Conservation (phyloP, 2,797 vertebrate species). For the Parambassis ranga region DNA sequence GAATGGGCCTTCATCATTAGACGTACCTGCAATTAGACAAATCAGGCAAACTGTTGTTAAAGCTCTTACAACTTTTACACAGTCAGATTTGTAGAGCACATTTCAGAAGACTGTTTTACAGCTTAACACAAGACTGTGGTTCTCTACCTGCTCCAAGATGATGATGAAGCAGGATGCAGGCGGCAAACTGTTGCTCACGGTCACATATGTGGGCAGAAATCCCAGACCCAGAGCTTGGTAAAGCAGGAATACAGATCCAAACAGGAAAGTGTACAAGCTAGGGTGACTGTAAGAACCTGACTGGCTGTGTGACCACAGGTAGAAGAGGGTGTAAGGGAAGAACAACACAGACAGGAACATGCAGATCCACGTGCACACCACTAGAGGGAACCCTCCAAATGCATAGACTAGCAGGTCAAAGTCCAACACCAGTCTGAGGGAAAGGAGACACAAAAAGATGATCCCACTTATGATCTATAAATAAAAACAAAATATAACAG, state of each 20-base stretch:
- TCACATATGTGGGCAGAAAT: slow-evolving; percentile 84
- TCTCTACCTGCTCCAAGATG: slow-evolving; percentile 89
- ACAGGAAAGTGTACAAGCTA: slow-evolving; percentile 72
- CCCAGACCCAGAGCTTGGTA: slow-evolving; percentile 88
- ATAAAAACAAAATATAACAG: background rate
- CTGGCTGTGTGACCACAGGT: slow-evolving; percentile 85
- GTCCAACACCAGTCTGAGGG: slow-evolving; percentile 88
- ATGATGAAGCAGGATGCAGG: slow-evolving; percentile 91
- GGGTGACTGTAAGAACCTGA: slow-evolving; percentile 71
- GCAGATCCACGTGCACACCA: slow-evolving; percentile 88
- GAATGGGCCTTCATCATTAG: slow-evolving; percentile 94
- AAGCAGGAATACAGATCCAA: slow-evolving; percentile 79
- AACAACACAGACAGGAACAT: slow-evolving; percentile 89
- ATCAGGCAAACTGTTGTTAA: background rate
- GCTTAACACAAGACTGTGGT: background rate
- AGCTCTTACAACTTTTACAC: no score
- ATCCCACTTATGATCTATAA: background rate
- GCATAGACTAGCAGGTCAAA: slow-evolving; percentile 91
- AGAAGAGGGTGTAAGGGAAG: slow-evolving; percentile 87
- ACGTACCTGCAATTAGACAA: slow-evolving; percentile 83
- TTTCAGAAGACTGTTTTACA: background rate
- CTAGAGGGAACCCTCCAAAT: slow-evolving; percentile 90
- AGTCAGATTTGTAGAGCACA: no score
- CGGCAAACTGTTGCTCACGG: slow-evolving; percentile 83
- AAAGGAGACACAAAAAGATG: background rate